Conservation (phyloP, 2,113 vertebrate genomes). For the Neodontobutis hainanensis region DNA sequence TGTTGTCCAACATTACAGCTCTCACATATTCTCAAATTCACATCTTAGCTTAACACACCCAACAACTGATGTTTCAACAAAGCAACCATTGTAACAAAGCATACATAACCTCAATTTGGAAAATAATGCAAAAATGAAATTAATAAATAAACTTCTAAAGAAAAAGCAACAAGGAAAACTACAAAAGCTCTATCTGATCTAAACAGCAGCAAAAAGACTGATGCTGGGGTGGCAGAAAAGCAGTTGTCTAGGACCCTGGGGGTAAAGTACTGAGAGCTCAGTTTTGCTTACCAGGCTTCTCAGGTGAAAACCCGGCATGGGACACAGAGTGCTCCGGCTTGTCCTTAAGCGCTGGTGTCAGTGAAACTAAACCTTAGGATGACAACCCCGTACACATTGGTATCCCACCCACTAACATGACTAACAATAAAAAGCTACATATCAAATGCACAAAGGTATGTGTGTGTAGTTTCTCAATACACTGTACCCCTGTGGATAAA, state of each 20-base stretch:
- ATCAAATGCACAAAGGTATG: slow-evolving; percentile 24
- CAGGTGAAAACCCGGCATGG: slow-evolving; percentile 66
- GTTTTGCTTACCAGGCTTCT: slow-evolving; percentile 73
- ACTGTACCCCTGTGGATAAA: slow-evolving; percentile 30
- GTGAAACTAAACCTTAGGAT: slow-evolving; percentile 36
- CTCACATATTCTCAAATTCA: neutral
- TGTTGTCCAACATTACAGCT: no score
- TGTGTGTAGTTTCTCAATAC: slow-evolving; percentile 20
- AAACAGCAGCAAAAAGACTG: slow-evolving; percentile 20
- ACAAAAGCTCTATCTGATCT: slow-evolving; percentile 17
- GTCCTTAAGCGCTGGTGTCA: slow-evolving; percentile 56
- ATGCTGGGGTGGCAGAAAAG: slow-evolving; percentile 34
- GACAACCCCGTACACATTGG: slow-evolving; percentile 13
- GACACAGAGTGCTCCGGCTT: slow-evolving; percentile 52
- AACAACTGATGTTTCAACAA: neutral
- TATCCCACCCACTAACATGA: slow-evolving; percentile 45
- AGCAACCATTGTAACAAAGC: no score
- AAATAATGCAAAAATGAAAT: neutral
- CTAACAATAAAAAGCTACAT: slow-evolving; percentile 12
- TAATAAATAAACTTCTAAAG: neutral
- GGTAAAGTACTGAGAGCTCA: slow-evolving; percentile 42
- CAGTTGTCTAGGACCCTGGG: slow-evolving; percentile 32
- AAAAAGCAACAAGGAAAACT: neutral
- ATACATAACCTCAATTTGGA: no score
- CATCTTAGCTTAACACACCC: neutral